phyloP scores from a whole-genome alignment of 1,140 invertebrate species.

The Megalonaias nervosa region DNA sequence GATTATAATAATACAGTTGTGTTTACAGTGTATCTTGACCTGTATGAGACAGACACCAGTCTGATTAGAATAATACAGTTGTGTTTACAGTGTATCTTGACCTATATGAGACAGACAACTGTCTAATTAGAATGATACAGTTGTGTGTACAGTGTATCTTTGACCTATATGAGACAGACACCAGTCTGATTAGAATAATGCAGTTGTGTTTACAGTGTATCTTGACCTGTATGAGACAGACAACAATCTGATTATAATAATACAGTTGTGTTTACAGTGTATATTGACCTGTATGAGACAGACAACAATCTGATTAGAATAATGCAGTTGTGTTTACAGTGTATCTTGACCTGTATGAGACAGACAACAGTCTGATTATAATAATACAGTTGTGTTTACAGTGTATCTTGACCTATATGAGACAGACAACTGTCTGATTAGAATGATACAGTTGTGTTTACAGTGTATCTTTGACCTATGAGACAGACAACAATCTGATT shows the following conservation, averaged over 20 bases:
- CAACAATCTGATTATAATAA: constrained; percentile 82
- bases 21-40: constrained; percentile 70
- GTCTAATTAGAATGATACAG: constrained; percentile 84
- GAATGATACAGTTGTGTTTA: constrained; percentile 85
- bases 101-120: constrained; percentile 83
- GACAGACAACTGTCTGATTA: constrained; percentile 81
- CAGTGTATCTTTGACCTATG: constrained; percentile 78
- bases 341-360: constrained; percentile 85
- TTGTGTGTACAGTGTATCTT: too few species aligned
- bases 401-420: constrained; percentile 82
- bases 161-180: constrained; percentile 83
- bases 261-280: constrained; percentile 84
- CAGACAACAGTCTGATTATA: constrained; percentile 82
- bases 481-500: constrained; percentile 81
- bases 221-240: constrained; percentile 83
- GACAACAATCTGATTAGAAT: constrained; percentile 83
- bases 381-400: constrained; percentile 79
- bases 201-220: constrained; percentile 77
- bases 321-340: constrained; percentile 85
- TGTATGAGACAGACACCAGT: constrained; percentile 82
- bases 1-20: constrained; percentile 85
- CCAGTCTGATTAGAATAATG: constrained; percentile 82
- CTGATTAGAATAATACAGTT: constrained; percentile 85
- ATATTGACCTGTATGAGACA: constrained; percentile 84
- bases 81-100: constrained; percentile 75